Evolutionary conservation across 2,113 vertebrate species (phyloP).

Genomic region (Diadophis punctatus): DNA sequence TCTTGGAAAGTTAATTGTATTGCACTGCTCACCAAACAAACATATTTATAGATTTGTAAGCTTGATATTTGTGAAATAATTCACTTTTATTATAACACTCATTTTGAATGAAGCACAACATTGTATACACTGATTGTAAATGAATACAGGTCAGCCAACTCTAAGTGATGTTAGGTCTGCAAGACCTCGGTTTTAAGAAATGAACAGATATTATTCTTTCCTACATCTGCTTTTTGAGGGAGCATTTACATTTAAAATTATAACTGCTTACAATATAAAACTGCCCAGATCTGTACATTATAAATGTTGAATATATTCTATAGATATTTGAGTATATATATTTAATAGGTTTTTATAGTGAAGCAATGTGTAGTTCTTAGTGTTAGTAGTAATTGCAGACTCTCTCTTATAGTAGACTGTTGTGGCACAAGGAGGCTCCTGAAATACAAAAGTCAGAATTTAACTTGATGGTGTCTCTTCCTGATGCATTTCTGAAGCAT

Average conservation of each 20-base stretch:
- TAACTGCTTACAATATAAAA: neutral
- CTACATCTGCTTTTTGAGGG: neutral
- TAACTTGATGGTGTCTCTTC: neutral
- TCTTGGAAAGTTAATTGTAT: neutral
- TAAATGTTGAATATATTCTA: neutral
- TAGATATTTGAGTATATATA: neutral
- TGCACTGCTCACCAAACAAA: neutral
- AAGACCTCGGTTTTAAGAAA: neutral
- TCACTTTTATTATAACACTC: constrained; percentile 9
- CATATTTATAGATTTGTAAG: neutral
- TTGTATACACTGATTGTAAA: neutral
- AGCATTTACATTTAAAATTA: neutral
- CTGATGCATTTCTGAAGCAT: neutral
- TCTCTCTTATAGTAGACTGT: neutral
- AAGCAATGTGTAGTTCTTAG: neutral
- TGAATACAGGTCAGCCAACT: neutral
- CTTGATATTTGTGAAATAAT: neutral
- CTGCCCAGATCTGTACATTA: neutral
- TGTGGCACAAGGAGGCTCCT: neutral
- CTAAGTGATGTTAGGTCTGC: neutral
- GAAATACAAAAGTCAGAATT: neutral
- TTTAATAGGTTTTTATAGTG: neutral
- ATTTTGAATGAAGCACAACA: neutral
- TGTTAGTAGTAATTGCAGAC: neutral
- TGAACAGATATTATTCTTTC: neutral